Percentiles rank a stretch among this genome's conserved stretches.
phyloP scores from a whole-genome alignment of 2,888 invertebrate species.

The Lomographa bimaculata region DNA sequence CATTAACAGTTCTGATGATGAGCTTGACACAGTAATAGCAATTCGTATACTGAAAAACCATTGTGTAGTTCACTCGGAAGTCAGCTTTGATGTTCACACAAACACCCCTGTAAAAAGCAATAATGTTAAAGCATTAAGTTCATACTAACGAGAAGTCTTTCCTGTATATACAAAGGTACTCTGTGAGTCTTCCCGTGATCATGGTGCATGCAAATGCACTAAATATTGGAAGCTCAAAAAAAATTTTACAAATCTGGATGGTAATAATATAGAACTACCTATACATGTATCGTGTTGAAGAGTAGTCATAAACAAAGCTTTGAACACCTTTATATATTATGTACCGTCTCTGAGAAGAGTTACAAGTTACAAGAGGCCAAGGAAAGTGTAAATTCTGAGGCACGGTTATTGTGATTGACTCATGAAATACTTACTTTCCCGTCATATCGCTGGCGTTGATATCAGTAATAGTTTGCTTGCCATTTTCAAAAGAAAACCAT shows the following conservation, averaged over 20 bases:
- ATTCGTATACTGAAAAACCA: slow-evolving; percentile 88
- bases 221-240: too few relatives aligned
- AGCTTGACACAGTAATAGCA: slow-evolving; percentile 95
- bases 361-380: too few relatives aligned
- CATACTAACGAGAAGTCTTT: too few relatives aligned
- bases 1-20: slow-evolving; percentile 93
- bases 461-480: slow-evolving; percentile 91
- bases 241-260: too few relatives aligned
- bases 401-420: slow-evolving; percentile 5
- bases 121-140: not conserved
- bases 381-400: not conserved
- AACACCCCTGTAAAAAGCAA: slow-evolving; percentile 81
- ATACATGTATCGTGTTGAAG: too few relatives aligned
- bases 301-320: too few relatives aligned
- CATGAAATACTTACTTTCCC: slow-evolving; percentile 62
- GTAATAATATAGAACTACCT: too few relatives aligned
- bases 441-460: slow-evolving; percentile 92
- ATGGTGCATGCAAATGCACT: too few relatives aligned
- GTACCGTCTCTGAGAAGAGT: too few relatives aligned
- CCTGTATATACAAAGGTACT: too few relatives aligned
- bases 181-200: too few relatives aligned
- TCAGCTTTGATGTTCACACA: slow-evolving; percentile 90
- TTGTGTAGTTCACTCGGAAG: slow-evolving; percentile 91
- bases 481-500: slow-evolving; percentile 97
- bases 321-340: too few relatives aligned